Conservation (phyloP, 2,888 invertebrate species). For the Vannuccia rotundouncinata region DNA sequence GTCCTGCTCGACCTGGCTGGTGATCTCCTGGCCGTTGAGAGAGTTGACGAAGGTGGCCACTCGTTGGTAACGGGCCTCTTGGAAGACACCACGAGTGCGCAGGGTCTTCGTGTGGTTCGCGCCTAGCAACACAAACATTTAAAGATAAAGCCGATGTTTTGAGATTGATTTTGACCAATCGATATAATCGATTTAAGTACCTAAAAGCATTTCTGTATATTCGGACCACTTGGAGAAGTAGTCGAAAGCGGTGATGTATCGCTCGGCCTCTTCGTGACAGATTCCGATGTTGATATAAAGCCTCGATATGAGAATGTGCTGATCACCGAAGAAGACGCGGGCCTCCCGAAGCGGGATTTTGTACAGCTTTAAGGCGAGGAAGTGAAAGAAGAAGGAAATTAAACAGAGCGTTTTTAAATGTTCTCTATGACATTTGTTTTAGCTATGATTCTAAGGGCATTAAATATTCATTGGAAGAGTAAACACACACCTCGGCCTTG, state of each 20-base stretch:
- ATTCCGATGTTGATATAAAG: slow-evolving; percentile 34
- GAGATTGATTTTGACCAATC: neutral
- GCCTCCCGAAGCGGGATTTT: slow-evolving; percentile 33
- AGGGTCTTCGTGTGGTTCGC: slow-evolving; percentile 23
- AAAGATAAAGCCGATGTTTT: neutral
- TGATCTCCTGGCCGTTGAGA: neutral
- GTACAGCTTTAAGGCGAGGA: slow-evolving; percentile 4
- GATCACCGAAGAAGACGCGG: slow-evolving; percentile 19
- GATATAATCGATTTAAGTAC: neutral
- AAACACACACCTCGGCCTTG: neutral
- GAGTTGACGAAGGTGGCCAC: slow-evolving; percentile 1
- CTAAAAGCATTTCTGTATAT: slow-evolving; percentile 28
- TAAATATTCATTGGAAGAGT: too few species aligned
- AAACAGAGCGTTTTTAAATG: neutral
- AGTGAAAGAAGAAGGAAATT: neutral
- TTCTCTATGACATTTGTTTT: slow-evolving; percentile 22
- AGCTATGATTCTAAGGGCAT: too few species aligned
- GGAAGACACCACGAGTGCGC: slow-evolving; percentile 14
- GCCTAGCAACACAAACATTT: too few species aligned
- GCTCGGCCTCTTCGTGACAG: slow-evolving; percentile 30
- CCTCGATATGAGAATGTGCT: slow-evolving; percentile 31
- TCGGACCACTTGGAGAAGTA: slow-evolving; percentile 33
- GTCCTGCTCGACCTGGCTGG: neutral
- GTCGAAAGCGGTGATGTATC: slow-evolving; percentile 32
- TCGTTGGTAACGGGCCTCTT: neutral